Base-by-base conservation (phyloP, 1,140 invertebrate genomes). In the Trichonephila clavipes region DNA sequence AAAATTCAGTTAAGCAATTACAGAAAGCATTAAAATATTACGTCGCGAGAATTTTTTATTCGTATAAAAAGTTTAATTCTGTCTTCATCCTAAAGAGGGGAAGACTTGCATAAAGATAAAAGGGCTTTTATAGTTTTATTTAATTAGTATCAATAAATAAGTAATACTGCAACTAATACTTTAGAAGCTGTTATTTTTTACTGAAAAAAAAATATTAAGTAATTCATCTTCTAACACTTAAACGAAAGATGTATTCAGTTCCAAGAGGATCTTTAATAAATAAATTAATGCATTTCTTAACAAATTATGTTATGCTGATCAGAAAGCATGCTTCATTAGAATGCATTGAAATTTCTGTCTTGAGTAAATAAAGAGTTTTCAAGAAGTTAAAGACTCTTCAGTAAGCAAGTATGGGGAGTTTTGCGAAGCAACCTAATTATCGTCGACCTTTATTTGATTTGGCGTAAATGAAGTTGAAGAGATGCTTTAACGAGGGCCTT, bases 391-490 rank as follows among this genome's bases (percentile, higher is more conserved):
- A 5, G 24, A 28, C 24, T 69, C 66, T 69, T 69, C n/a, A 10
- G 5, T 69, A 24, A 69, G 21, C 24, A 69, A 69, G 66, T 24
- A 69, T n/a, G 66, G 3, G n/a, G 66, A 69, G 24, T 24, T 69
- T 69, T 24, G 24, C 24, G 66, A 69, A 69, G 66, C 14, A 69
- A 69, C 66, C 66, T 69, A 69, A 69, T 69, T 69, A 69, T 28
- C 66, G n/a, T n/a, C 66, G 66, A 24, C n/a, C 66, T 69, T 69
- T 69, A 69, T 69, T 69, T 69, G 66, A 69, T 69, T 69, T 69
- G 3, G 24, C 24, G 21, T 69, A 69, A 69, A 28, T 28, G 66
- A 69, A 69, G 24, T 69, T 69, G 66, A 69, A 69, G 66, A 24
- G 24, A 69, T 28, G 66, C 66, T 69, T 24, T 69, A 24, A 69